Evolutionary conservation across 2,797 vertebrate species (phyloP).

Genomic region (Calcarius lapponicus): DNA sequence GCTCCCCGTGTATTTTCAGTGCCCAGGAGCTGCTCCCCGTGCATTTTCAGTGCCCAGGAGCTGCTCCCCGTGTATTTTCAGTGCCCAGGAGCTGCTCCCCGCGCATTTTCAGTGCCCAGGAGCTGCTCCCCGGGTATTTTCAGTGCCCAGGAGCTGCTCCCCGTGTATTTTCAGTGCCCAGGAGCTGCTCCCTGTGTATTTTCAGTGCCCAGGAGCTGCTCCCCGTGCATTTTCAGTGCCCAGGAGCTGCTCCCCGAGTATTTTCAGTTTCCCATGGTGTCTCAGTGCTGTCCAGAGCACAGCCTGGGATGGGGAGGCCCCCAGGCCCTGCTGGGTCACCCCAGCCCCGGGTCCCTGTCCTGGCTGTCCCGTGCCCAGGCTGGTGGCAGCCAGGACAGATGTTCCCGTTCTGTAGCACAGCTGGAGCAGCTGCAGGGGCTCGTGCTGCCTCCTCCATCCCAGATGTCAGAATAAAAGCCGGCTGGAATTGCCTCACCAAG

Average conservation of each 20-base stretch:
- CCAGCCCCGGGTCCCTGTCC: not conserved
- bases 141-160: not conserved
- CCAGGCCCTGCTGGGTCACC: not conserved
- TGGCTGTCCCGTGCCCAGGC: rapidly evolving
- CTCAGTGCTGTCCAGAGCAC: not conserved
- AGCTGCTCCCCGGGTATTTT: too few relatives aligned
- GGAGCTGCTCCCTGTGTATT: too few relatives aligned
- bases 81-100: not conserved
- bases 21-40: not conserved
- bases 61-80: too few relatives aligned
- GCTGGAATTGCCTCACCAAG: not conserved
- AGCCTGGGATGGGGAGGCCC: rapidly evolving
- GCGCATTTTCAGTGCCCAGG: not conserved
- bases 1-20: rapidly evolving
- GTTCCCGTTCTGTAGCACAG: not conserved
- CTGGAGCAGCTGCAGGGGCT: not conserved
- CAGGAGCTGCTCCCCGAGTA: too few relatives aligned
- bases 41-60: not conserved
- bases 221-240: rapidly evolving
- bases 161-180: rapidly evolving
- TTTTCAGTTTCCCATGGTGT: rapidly evolving
- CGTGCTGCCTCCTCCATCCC: not conserved
- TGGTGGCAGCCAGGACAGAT: not conserved
- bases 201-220: not conserved
- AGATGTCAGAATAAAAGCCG: not conserved